A percentile compares a stretch with the other conserved stretches of the same genome.
Evolutionary conservation across 2,888 invertebrate genomes (phyloP).

Genomic region (Ophraella communa): DNA sequence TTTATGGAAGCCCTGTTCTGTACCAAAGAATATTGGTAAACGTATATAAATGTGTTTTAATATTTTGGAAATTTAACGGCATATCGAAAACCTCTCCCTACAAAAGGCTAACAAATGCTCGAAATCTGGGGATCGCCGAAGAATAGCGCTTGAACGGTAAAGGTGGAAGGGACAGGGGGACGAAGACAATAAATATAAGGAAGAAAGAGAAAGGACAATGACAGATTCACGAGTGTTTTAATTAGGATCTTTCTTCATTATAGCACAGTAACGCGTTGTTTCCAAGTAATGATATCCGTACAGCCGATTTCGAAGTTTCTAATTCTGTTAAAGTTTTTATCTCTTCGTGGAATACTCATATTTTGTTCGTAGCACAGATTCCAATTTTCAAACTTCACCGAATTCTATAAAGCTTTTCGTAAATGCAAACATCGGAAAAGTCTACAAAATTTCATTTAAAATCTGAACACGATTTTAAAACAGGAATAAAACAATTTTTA

Average conservation of each 20-base stretch:
- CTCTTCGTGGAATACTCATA: constrained; percentile 35
- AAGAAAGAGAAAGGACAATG: constrained; percentile 40
- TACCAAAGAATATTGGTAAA: neutral
- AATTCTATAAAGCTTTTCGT: constrained; percentile 23
- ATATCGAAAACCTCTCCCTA: constrained; percentile 18
- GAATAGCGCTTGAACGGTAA: neutral
- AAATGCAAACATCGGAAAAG: constrained; percentile 26
- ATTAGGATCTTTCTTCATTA: constrained; percentile 51
- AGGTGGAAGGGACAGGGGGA: neutral
- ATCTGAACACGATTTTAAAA: neutral
- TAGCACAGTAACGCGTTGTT: constrained; percentile 41
- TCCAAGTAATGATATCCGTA: constrained; percentile 44
- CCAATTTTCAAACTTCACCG: constrained; percentile 25
- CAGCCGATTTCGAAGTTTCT: constrained; percentile 44
- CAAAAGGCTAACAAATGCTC: constrained; percentile 23
- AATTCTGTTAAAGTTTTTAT: constrained; percentile 46
- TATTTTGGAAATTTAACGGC: constrained; percentile 20
- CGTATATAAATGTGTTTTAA: constrained; percentile 11
- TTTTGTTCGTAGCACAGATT: constrained; percentile 28
- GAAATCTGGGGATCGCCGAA: constrained; percentile 21
- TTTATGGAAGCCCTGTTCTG: neutral
- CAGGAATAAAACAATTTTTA: no score
- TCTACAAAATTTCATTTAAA: constrained; percentile 16
- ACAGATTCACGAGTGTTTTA: constrained; percentile 47
- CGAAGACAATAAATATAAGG: constrained; percentile 33